Evolutionary conservation across 1,140 invertebrate genomes (phyloP), one percentile per base, ranked within the genome.

Genomic region (Trinorchestia longiramus): DNA sequence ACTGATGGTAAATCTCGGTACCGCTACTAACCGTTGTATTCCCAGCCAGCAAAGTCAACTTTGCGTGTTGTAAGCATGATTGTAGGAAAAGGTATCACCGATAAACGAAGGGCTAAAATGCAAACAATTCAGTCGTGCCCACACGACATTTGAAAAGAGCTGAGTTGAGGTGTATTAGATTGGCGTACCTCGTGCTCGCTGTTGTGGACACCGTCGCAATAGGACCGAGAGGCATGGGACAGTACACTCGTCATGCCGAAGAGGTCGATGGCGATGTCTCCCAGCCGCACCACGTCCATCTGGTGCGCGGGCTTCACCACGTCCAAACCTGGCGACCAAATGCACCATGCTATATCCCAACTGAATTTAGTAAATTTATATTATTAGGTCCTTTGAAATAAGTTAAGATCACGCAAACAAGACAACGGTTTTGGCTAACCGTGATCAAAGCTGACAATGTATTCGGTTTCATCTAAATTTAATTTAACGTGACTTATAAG

Each of bases 171-270:
- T 41, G 43, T 43, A 17, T 23, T 77, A 28, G 28, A n/a, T 42
- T 28, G n/a, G 91, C 96, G 62, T 45, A 97, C 96, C 96, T 97
- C 96, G 95, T 96, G 96, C 43, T 95, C 95, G 43, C 95, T 90
- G 87, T 97, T 96, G 43, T 96, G 95, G 3, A 97, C 43, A 8
- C 96, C 96, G 87, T 96, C 96, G 97, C 98, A 98, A 96, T 98
- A 98, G 0, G 99, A 98, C 96, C 98, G 97, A 0, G 99, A 99
- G 1, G 98, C 98, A 96, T 99, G 98, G 8, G 99, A 99, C 95
- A 99, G 96, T 62, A 98, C 98, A 42, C 98, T 98, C 95, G 98
- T 98, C 98, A 98, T 98, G 3, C 98, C 98, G 97, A 99, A 99
- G 96, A 99, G 98, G 96, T 98, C 98, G 44, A 98, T 98, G 0